Evolutionary conservation across 2,888 invertebrate genomes (phyloP).

Genomic region (Hirtodrosophila histrioides): DNA sequence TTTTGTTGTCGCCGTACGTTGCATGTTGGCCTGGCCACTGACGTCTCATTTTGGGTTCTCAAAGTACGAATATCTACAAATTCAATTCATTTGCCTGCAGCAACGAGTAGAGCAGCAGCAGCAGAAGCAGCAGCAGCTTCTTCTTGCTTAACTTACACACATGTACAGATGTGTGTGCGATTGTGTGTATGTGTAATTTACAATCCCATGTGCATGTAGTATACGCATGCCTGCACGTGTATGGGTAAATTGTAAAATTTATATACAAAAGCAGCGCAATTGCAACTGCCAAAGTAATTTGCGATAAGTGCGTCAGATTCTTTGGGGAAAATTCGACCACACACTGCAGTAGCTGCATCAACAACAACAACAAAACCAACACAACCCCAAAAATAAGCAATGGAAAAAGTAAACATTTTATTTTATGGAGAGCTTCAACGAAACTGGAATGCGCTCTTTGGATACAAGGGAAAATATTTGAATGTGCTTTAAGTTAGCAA

Average conservation of each 20-base stretch:
- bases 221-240: constrained; percentile 59
- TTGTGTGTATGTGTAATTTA: constrained; percentile 66
- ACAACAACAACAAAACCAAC: constrained; percentile 34
- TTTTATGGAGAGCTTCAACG: constrained; percentile 46
- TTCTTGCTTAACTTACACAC: constrained; percentile 4
- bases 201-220: constrained; percentile 65
- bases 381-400: constrained; percentile 41
- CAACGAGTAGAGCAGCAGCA: constrained; percentile 20
- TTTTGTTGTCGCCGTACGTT: constrained; percentile 34
- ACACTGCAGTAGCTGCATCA: constrained; percentile 47
- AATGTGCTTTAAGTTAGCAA: too few species aligned
- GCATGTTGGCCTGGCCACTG: constrained; percentile 52
- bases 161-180: constrained; percentile 10
- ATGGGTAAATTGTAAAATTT: constrained; percentile 76
- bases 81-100: constrained; percentile 63
- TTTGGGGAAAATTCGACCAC: constrained; percentile 76
- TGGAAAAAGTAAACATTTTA: constrained; percentile 51
- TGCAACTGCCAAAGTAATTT: constrained; percentile 81
- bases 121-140: constrained; percentile 6
- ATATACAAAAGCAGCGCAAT: constrained; percentile 72
- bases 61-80: constrained; percentile 51
- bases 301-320: constrained; percentile 80
- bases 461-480: constrained; percentile 9
- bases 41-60: constrained; percentile 57
- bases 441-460: constrained; percentile 45